These are phyloP conservation scores for Oreonectes daqikongensis DNA, from an alignment of 2,797 vertebrate species.

Conservation along the genomic window DNA sequence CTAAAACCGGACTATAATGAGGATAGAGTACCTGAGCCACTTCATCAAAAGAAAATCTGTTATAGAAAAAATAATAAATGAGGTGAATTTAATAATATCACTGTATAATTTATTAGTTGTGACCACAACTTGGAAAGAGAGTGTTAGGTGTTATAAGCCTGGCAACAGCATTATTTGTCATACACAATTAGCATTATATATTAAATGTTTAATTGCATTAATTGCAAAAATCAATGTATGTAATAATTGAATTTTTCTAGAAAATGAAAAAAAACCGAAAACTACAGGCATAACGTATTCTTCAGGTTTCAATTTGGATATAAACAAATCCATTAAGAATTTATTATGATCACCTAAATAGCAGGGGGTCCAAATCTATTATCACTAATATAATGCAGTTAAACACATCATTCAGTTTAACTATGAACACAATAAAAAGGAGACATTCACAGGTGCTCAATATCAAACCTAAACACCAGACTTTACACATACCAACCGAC, in stretches of 20 bases:
- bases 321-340: too few relatives aligned
- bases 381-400: conserved; percentile 35
- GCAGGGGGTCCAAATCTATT: not conserved
- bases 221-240: not conserved
- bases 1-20: conserved; percentile 34
- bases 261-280: too few relatives aligned
- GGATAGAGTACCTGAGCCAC: conserved; percentile 18
- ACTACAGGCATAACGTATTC: not conserved
- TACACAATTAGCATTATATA: not conserved
- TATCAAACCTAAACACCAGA: conserved; percentile 18
- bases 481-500: not conserved
- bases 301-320: not conserved
- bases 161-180: not conserved
- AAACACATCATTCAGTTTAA: conserved; percentile 22
- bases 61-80: not conserved
- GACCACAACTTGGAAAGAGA: not conserved
- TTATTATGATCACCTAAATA: too few relatives aligned
- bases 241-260: too few relatives aligned
- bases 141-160: not conserved
- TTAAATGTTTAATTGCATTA: not conserved
- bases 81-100: conserved; percentile 4
- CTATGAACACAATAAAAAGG: conserved; percentile 24
- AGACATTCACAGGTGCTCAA: conserved; percentile 28
- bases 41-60: conserved; percentile 39
- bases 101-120: conserved; percentile 9